phyloP scores from a whole-genome alignment of 1,140 invertebrate species.

The Macrotrachela quadricornifera region DNA sequence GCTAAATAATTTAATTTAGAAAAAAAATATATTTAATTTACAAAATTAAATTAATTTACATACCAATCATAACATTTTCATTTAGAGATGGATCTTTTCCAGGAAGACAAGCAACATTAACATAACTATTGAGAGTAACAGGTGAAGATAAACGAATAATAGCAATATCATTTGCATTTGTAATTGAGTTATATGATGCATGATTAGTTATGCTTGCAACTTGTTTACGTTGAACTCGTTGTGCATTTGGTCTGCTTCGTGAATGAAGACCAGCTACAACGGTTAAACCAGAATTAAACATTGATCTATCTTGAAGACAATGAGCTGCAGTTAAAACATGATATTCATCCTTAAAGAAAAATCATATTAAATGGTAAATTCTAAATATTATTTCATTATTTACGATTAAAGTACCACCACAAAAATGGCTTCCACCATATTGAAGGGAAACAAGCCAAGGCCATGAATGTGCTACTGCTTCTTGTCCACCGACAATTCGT shows the following conservation, averaged over 20 bases:
- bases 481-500: conserved; percentile 10
- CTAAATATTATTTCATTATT: too few species aligned
- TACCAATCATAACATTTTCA: not conserved
- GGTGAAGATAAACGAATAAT: not conserved
- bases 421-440: too few species aligned
- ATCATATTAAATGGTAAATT: too few species aligned
- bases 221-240: too few species aligned
- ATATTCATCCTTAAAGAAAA: too few species aligned
- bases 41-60: too few species aligned
- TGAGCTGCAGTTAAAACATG: not conserved
- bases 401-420: too few species aligned
- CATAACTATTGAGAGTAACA: not conserved
- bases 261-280: not conserved
- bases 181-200: not conserved
- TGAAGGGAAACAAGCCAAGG: conserved; percentile 6
- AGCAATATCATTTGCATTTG: not conserved
- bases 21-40: too few species aligned
- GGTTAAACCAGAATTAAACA: not conserved
- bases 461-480: conserved; percentile 9
- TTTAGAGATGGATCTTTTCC: not conserved
- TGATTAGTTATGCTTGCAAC: not conserved
- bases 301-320: not conserved
- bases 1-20: not conserved
- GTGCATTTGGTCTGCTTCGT: not conserved
- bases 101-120: not conserved